phyloP scores from a whole-genome alignment of 2,888 invertebrate genomes.

The Melinaea menophilus region DNA sequence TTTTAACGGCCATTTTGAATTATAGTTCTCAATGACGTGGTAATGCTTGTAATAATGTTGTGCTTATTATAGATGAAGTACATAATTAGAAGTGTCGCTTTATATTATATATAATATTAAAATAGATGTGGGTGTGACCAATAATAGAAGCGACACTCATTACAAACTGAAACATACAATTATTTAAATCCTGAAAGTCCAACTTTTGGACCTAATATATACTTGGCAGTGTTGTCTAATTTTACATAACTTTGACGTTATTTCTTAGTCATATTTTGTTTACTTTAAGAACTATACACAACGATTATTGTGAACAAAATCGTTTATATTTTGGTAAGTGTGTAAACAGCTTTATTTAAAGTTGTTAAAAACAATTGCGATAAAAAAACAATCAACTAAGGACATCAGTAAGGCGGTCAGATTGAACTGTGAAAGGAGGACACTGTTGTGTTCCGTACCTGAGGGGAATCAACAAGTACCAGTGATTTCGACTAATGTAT shows the following conservation, averaged over 20 bases:
- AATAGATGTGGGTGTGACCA: background rate
- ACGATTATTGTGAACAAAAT: too few relatives aligned
- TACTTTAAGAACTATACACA: too few relatives aligned
- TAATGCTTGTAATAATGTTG: background rate
- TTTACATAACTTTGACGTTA: too few relatives aligned
- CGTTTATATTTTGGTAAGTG: too few relatives aligned
- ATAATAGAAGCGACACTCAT: background rate
- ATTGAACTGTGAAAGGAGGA: conserved; percentile 47
- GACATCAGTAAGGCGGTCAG: conserved; percentile 47
- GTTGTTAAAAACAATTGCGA: conserved; percentile 7
- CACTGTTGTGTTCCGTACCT: conserved; percentile 61
- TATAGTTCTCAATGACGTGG: background rate
- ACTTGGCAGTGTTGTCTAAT: too few relatives aligned
- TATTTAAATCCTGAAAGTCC: too few relatives aligned
- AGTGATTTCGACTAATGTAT: conserved; percentile 44
- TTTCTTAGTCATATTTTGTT: too few relatives aligned
- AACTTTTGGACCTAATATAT: too few relatives aligned
- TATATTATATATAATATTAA: conserved; percentile 1
- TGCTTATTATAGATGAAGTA: background rate
- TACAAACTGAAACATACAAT: background rate
- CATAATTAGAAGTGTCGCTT: background rate
- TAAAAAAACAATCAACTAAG: conserved; percentile 5
- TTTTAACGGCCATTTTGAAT: background rate
- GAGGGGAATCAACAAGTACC: conserved; percentile 51
- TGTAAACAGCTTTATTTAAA: background rate